These are phyloP conservation scores for Sardina pilchardus DNA, from an alignment of 2,113 vertebrate species.

Conservation along the genomic window DNA sequence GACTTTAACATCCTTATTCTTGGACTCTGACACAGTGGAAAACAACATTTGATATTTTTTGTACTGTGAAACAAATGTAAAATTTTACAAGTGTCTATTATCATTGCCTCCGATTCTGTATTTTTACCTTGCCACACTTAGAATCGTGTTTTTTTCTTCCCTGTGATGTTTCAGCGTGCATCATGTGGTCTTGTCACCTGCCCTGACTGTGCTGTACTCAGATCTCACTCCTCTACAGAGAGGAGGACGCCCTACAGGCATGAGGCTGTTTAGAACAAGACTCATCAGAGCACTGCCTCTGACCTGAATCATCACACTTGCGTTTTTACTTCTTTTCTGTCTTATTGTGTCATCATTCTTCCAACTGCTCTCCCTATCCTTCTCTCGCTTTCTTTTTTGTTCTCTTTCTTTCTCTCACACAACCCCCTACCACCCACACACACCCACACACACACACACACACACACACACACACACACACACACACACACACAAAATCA, in stretches of 20 bases:
- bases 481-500: not conserved
- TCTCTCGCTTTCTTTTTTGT: conserved; percentile 27
- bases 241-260: not conserved
- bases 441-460: not conserved
- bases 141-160: not conserved
- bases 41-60: not conserved
- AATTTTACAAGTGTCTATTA: not conserved
- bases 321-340: conserved; percentile 38
- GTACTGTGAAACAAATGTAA: not conserved
- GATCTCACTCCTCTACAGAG: not conserved
- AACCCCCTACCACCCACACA: too few relatives aligned
- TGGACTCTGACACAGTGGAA: not conserved
- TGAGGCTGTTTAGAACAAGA: not conserved
- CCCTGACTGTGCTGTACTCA: not conserved
- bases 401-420: not conserved
- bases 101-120: not conserved
- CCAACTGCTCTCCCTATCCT: not conserved
- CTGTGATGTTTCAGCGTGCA: not conserved
- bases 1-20: not conserved
- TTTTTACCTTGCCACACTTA: not conserved
- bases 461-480: conserved; percentile 8
- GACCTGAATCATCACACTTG: not conserved
- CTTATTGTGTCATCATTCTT: conserved; percentile 37
- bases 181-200: not conserved
- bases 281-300: not conserved